A percentile compares a stretch with the other conserved stretches of the same genome.
Evolutionary conservation across 2,797 vertebrate genomes (phyloP).

Genomic region (Anableps anableps): DNA sequence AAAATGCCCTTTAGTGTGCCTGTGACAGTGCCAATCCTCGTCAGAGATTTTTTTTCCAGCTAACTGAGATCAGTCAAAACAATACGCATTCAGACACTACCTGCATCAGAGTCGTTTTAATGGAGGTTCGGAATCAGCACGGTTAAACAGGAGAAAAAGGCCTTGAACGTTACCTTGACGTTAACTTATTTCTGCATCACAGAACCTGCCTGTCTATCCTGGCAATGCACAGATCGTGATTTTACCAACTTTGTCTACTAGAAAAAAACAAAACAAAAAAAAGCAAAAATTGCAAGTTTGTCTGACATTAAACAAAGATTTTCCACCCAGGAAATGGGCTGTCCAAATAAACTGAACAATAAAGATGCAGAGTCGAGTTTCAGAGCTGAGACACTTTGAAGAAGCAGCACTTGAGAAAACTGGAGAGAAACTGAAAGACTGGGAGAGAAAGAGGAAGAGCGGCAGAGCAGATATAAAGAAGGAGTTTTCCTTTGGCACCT

Average conservation of each 20-base stretch:
- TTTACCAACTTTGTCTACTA: slow-evolving; percentile 30
- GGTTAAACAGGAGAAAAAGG: slow-evolving; percentile 45
- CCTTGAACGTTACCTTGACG: slow-evolving; percentile 33
- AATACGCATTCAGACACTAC: slow-evolving; percentile 42
- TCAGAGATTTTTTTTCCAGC: slow-evolving; percentile 31
- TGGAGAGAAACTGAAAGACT: slow-evolving; percentile 56
- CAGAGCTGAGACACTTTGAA: slow-evolving; percentile 68
- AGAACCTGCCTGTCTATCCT: slow-evolving; percentile 50
- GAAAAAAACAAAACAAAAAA: slow-evolving; percentile 26
- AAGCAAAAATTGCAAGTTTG: slow-evolving; percentile 20
- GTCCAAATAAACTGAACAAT: slow-evolving; percentile 59
- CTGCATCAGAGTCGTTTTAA: slow-evolving; percentile 46
- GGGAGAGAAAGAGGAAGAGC: slow-evolving; percentile 50
- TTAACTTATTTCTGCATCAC: slow-evolving; percentile 42
- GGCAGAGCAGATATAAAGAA: slow-evolving; percentile 39
- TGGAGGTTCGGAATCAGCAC: slow-evolving; percentile 44
- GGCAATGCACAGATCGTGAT: slow-evolving; percentile 36
- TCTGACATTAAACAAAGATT: slow-evolving; percentile 46
- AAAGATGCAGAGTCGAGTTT: slow-evolving; percentile 56
- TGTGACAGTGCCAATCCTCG: slow-evolving; percentile 26
- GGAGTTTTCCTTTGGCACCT: slow-evolving; percentile 68
- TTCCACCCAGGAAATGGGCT: slow-evolving; percentile 38
- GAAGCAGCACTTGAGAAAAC: slow-evolving; percentile 77
- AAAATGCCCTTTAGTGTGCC: slow-evolving; percentile 32
- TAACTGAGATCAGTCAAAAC: slow-evolving; percentile 45